Percentiles rank a stretch among this genome's conserved stretches.
These are phyloP conservation scores for Eptesicus fuscus DNA, from an alignment of 2,113 vertebrate species.

Conservation along the genomic window DNA sequence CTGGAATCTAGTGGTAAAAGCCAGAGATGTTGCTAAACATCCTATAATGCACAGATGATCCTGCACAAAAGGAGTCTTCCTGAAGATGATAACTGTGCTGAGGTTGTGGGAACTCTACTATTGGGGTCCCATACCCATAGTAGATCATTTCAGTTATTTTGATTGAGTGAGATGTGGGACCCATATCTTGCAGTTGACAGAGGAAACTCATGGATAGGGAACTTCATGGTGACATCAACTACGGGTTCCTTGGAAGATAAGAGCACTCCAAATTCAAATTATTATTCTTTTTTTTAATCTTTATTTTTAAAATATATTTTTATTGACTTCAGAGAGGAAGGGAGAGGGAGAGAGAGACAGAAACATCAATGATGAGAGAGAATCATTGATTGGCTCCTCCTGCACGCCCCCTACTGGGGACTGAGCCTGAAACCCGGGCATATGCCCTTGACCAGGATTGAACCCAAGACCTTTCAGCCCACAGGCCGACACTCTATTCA, in stretches of 20 bases:
- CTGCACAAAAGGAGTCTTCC: background rate
- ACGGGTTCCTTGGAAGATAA: background rate
- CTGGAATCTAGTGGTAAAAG: background rate
- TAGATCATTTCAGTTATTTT: background rate
- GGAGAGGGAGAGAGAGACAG: no score
- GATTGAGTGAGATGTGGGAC: background rate
- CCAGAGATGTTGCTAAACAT: background rate
- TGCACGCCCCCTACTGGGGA: no score
- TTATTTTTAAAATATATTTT: no score
- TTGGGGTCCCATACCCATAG: rapidly evolving
- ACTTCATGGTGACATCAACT: background rate
- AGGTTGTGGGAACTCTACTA: background rate
- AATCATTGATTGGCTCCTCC: no score
- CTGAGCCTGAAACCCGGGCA: no score
- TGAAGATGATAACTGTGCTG: background rate
- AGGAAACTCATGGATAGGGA: background rate
- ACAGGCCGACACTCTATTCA: no score
- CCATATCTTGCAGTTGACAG: background rate
- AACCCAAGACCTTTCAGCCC: no score
- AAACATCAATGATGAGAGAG: no score
- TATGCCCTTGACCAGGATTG: no score
- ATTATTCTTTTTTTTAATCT: no score
- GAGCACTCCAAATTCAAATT: background rate
- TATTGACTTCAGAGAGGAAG: no score
- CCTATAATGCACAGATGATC: background rate